Evolutionary conservation across 2,888 invertebrate species (phyloP).

Genomic region (Drosophila rellima): DNA sequence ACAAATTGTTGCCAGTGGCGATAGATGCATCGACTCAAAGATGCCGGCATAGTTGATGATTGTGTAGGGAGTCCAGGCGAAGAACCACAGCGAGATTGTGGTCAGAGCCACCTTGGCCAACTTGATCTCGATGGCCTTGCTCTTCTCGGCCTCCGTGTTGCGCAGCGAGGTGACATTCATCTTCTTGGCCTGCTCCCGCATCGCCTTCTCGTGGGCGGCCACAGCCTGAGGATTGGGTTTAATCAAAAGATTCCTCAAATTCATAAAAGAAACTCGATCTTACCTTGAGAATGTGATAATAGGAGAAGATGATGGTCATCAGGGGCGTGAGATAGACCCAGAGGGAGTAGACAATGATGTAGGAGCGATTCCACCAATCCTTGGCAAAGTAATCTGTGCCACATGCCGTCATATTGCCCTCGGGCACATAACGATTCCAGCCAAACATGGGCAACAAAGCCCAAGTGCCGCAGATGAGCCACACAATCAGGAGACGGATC

Average conservation of each 20-base stretch:
- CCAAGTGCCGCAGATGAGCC: slow-evolving; percentile 87
- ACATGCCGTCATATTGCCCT: slow-evolving; percentile 90
- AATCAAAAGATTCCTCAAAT: background rate
- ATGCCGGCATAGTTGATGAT: slow-evolving; percentile 87
- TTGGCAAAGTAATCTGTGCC: slow-evolving; percentile 88
- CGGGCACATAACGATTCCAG: slow-evolving; percentile 89
- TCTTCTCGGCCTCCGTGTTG: slow-evolving; percentile 86
- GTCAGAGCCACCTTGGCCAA: slow-evolving; percentile 88
- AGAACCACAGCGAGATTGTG: slow-evolving; percentile 89
- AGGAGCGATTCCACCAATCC: slow-evolving; percentile 87
- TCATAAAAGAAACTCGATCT: slow-evolving; percentile 9
- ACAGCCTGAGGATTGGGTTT: slow-evolving; percentile 85
- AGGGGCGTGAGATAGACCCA: slow-evolving; percentile 87
- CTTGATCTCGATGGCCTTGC: slow-evolving; percentile 87
- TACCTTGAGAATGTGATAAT: slow-evolving; percentile 88
- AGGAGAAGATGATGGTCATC: slow-evolving; percentile 87
- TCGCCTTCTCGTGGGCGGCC: slow-evolving; percentile 87
- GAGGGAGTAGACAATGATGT: slow-evolving; percentile 87
- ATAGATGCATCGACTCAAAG: slow-evolving; percentile 86
- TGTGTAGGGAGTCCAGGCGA: slow-evolving; percentile 90
- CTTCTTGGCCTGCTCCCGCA: slow-evolving; percentile 89
- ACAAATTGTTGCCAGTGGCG: slow-evolving; percentile 87
- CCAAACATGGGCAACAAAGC: slow-evolving; percentile 88
- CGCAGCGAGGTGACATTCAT: slow-evolving; percentile 89
- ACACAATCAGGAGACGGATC: slow-evolving; percentile 87